These are phyloP conservation scores for Trogon melanurus DNA, from an alignment of 2,113 vertebrate species.

Conservation along the genomic window DNA sequence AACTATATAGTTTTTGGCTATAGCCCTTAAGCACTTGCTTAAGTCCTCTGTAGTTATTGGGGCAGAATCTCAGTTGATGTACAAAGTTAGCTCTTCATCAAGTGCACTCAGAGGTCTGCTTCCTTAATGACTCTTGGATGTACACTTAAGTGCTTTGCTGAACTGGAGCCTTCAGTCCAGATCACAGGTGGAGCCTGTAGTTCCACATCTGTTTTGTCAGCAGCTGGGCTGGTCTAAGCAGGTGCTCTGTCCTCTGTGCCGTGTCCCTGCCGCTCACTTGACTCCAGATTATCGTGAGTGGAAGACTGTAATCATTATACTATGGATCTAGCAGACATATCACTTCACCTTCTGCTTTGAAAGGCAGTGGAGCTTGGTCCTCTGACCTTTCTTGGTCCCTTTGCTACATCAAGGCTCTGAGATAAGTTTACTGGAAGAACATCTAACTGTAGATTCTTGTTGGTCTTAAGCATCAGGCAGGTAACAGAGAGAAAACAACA, in stretches of 20 bases:
- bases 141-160: background rate
- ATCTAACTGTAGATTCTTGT: background rate
- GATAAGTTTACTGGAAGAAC: background rate
- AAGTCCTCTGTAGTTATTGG: background rate
- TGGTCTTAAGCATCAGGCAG: background rate
- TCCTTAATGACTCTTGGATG: background rate
- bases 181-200: background rate
- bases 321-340: background rate
- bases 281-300: background rate
- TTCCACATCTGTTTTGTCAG: background rate
- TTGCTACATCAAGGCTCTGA: background rate
- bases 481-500: background rate
- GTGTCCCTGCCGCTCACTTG: background rate
- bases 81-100: background rate
- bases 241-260: background rate
- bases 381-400: background rate
- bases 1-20: background rate
- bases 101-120: fast-evolving
- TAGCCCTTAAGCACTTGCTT: background rate
- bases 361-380: background rate
- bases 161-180: background rate
- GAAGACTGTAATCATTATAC: background rate
- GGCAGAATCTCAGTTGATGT: background rate
- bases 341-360: background rate
- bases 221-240: background rate